A percentile compares a stretch with the other conserved stretches of the same genome.
These are phyloP conservation scores for Cyclura pinguis DNA, from an alignment of 2,797 vertebrate species.

Conservation along the genomic window DNA sequence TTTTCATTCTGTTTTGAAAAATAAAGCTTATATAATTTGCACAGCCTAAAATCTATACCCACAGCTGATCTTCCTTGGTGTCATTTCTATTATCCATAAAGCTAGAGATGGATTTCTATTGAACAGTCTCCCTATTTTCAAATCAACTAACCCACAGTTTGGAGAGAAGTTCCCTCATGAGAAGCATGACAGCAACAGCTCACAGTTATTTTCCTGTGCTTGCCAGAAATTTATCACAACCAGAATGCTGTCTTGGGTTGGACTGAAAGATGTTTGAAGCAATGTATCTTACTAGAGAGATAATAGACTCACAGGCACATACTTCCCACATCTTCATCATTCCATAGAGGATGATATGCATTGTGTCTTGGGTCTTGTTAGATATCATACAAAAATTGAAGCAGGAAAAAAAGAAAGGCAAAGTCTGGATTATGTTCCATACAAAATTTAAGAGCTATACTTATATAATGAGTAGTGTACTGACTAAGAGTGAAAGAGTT, in stretches of 20 bases:
- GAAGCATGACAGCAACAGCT: background rate
- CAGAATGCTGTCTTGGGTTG: background rate
- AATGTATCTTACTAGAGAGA: background rate
- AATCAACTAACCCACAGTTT: background rate
- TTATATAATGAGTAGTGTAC: slow-evolving; percentile 37
- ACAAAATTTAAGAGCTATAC: slow-evolving; percentile 22
- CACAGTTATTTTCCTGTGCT: background rate
- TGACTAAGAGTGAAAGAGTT: too few species aligned
- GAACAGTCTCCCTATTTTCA: background rate
- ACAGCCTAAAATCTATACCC: background rate
- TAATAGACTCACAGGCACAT: background rate
- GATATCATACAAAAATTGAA: background rate
- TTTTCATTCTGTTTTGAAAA: background rate
- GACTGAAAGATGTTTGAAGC: background rate
- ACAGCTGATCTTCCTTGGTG: background rate
- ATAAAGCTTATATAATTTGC: background rate
- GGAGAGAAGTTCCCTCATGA: background rate
- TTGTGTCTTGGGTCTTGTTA: slow-evolving; percentile 1
- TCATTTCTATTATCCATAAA: slow-evolving; percentile 13
- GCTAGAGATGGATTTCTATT: background rate
- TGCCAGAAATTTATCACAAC: slow-evolving; percentile 37
- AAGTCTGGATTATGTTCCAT: slow-evolving; percentile 17
- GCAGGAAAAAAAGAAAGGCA: background rate
- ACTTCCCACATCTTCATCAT: background rate
- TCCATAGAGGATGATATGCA: background rate